Conservation (phyloP, 2,797 vertebrate genomes). For the Salarias fasciatus region DNA sequence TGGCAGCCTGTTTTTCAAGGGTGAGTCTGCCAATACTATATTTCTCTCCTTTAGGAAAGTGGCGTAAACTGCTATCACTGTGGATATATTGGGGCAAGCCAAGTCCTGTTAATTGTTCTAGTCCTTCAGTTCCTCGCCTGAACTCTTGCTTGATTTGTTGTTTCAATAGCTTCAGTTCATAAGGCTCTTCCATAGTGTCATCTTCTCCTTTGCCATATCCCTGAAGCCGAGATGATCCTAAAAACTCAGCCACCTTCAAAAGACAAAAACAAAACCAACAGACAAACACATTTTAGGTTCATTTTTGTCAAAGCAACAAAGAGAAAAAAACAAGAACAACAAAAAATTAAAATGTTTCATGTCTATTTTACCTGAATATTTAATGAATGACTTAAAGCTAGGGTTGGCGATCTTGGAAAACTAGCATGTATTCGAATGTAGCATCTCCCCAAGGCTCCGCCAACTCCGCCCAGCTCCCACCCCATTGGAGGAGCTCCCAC, state of each 20-base stretch:
- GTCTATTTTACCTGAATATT: background rate
- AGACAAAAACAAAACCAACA: background rate
- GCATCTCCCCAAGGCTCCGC: too few species aligned
- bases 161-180: constrained; percentile 96
- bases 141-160: constrained; percentile 99
- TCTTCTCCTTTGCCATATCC: constrained; percentile 95
- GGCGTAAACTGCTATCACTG: constrained; percentile 90
- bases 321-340: too few species aligned
- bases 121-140: constrained; percentile 91
- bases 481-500: too few species aligned
- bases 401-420: too few species aligned
- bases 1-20: constrained; percentile 98
- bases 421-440: too few species aligned
- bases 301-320: too few species aligned
- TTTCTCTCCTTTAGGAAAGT: constrained; percentile 97
- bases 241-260: constrained; percentile 91
- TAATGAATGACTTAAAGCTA: background rate
- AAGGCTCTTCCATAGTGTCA: constrained; percentile 98
- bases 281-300: too few species aligned
- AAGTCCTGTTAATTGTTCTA: constrained; percentile 93
- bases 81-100: constrained; percentile 94
- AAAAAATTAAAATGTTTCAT: too few species aligned
- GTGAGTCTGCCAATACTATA: constrained; percentile 98
- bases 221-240: constrained; percentile 90
- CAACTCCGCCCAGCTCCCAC: too few species aligned